phyloP scores from a whole-genome alignment of 2,888 invertebrate species.

The Heliconius ismenius region DNA sequence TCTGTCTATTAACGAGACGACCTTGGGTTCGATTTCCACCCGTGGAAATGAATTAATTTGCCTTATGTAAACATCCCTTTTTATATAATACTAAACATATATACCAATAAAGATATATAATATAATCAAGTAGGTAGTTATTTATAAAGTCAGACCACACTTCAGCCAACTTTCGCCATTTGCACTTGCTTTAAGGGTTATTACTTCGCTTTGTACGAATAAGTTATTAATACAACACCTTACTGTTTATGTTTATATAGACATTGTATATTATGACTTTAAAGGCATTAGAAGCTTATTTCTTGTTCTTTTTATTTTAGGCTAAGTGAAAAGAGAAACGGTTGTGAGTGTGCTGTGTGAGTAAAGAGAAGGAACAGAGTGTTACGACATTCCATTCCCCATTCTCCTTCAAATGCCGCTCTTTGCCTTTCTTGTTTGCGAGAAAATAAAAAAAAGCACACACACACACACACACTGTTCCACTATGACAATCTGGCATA shows the following conservation, averaged over 20 bases:
- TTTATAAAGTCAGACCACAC: constrained; percentile 15
- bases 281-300: neutral
- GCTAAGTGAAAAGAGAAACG: neutral
- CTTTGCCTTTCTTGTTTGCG: too few relatives aligned
- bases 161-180: neutral
- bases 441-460: too few relatives aligned
- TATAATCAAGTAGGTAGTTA: neutral
- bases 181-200: constrained; percentile 16
- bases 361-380: too few relatives aligned
- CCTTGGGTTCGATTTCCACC: neutral
- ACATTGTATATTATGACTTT: neutral
- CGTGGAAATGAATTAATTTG: neutral
- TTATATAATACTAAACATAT: neutral
- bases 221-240: neutral
- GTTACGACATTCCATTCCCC: too few relatives aligned
- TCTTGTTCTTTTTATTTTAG: neutral
- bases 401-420: too few relatives aligned
- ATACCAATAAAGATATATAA: neutral
- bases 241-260: constrained; percentile 3
- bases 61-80: neutral
- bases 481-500: too few relatives aligned
- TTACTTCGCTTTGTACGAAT: neutral
- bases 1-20: neutral
- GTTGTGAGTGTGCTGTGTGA: too few relatives aligned
- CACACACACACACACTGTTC: too few relatives aligned